Percentiles rank a stretch among this genome's conserved stretches.
Conservation (phyloP, 2,113 vertebrate species). For the Etia nguti region DNA sequence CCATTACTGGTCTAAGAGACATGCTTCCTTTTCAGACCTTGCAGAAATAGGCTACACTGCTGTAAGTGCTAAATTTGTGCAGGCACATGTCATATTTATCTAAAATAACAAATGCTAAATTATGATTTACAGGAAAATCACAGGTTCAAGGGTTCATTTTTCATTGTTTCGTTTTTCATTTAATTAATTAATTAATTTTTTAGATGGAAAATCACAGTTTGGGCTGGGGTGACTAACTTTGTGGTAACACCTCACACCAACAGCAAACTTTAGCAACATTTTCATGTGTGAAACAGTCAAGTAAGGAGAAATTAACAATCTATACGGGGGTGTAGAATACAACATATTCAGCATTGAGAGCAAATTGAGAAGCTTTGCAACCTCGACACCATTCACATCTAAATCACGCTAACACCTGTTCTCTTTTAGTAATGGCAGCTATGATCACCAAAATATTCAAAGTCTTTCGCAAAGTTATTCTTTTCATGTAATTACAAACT, state of each 20-base stretch:
- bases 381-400: neutral
- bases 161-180: neutral
- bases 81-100: neutral
- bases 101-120: neutral
- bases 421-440: neutral
- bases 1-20: neutral
- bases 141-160: neutral
- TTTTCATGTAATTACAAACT: neutral
- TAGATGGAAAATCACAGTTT: neutral
- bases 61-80: neutral
- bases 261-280: neutral
- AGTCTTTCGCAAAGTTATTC: neutral
- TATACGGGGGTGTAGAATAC: neutral
- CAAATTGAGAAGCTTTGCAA: neutral
- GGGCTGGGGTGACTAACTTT: neutral
- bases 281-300: neutral
- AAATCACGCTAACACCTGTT: neutral
- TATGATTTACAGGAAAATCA: neutral
- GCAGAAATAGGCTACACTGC: neutral
- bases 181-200: rapidly evolving
- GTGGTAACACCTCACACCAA: neutral
- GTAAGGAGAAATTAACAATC: neutral
- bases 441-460: too few species aligned
- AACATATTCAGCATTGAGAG: neutral
- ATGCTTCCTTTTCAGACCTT: neutral